phyloP scores from a whole-genome alignment of 2,113 vertebrate species.

The Dasyprocta punctata region DNA sequence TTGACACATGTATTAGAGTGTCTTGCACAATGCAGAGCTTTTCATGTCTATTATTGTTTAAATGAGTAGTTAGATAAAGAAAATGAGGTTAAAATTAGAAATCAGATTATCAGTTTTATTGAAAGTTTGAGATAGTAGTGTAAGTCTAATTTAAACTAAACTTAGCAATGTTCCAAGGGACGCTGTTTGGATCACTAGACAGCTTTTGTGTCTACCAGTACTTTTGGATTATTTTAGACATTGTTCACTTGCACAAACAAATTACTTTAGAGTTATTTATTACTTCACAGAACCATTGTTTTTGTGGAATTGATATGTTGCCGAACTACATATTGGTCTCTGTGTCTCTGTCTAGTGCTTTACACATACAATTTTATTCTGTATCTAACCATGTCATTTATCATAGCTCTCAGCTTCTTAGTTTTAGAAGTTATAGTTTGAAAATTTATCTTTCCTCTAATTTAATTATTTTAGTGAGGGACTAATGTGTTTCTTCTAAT shows the following conservation, averaged over 20 bases:
- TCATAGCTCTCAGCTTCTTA: background rate
- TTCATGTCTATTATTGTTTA: background rate
- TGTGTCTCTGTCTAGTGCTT: slow-evolving; percentile 16
- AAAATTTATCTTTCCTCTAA: background rate
- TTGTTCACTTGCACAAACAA: background rate
- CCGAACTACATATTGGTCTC: background rate
- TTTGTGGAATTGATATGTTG: background rate
- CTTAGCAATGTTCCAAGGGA: background rate
- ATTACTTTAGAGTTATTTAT: slow-evolving; percentile 44
- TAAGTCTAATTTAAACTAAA: slow-evolving; percentile 12
- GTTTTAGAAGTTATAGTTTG: background rate
- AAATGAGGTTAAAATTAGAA: background rate
- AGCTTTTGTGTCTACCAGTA: background rate
- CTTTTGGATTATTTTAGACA: background rate
- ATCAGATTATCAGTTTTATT: background rate
- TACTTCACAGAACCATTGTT: slow-evolving; percentile 9
- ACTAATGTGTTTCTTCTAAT: background rate
- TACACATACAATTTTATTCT: background rate
- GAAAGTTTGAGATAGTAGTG: slow-evolving; percentile 7
- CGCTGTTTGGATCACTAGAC: background rate
- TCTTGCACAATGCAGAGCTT: background rate
- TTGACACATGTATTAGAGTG: background rate
- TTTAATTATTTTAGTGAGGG: background rate
- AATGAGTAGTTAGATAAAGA: background rate
- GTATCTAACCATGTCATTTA: slow-evolving; percentile 11